Percentiles rank a stretch among this genome's conserved stretches.
Conservation (phyloP, 2,113 vertebrate genomes). For the Mionectes macconnelli region DNA sequence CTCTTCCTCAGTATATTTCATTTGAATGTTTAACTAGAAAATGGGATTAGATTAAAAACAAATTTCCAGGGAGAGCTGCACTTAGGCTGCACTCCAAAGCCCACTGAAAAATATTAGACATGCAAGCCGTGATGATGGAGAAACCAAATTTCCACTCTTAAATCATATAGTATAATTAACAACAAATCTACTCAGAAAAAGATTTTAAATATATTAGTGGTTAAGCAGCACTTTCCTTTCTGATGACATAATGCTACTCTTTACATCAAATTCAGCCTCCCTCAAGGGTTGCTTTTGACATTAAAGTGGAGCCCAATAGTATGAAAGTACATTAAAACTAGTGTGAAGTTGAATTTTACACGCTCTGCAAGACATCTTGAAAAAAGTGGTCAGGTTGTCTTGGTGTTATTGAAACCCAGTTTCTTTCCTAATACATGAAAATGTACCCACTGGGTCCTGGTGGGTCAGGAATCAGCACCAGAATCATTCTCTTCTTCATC, state of each 20-base stretch:
- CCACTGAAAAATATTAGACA: not conserved
- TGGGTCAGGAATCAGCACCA: not conserved
- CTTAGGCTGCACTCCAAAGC: not conserved
- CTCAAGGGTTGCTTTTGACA: not conserved
- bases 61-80: constrained; percentile 7
- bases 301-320: not conserved
- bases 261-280: not conserved
- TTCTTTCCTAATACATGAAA: not conserved
- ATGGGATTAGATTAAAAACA: not conserved
- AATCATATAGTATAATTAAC: not conserved
- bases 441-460: not conserved
- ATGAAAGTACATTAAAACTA: not conserved
- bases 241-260: not conserved
- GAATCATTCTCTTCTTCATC: not conserved
- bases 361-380: not conserved
- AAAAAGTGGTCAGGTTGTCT: not conserved
- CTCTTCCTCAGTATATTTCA: not conserved
- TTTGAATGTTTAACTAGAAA: constrained; percentile 36
- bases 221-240: not conserved
- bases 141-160: constrained; percentile 11
- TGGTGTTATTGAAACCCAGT: not conserved
- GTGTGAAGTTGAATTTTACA: not conserved
- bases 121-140: not conserved
- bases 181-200: constrained; percentile 6
- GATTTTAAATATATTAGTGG: not conserved